Percentiles rank a stretch among this genome's conserved stretches.
These are phyloP conservation scores for Vidua macroura DNA, from an alignment of 2,113 vertebrate genomes.

Conservation along the genomic window DNA sequence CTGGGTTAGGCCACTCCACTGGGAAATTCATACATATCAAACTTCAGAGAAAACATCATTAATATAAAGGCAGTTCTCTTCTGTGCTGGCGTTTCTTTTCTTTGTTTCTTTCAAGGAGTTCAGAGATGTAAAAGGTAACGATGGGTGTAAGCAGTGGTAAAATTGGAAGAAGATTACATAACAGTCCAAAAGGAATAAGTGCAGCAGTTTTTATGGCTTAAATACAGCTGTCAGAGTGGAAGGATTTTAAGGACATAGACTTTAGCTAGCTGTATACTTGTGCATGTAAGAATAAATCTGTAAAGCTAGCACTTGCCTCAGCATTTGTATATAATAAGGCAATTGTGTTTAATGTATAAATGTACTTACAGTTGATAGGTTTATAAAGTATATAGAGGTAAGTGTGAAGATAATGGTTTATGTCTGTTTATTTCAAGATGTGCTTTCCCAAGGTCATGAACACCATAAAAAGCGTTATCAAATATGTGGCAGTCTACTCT, in stretches of 20 bases:
- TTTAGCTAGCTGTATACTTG: background rate
- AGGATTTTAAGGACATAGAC: background rate
- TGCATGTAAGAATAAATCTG: background rate
- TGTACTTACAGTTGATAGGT: background rate
- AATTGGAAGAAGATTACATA: conserved; percentile 19
- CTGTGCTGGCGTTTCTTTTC: background rate
- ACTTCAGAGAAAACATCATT: background rate
- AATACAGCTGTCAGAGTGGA: background rate
- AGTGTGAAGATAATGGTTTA: background rate
- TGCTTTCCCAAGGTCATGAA: background rate
- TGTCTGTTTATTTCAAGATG: background rate
- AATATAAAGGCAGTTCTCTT: background rate
- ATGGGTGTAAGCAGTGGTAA: background rate
- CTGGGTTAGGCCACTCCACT: background rate
- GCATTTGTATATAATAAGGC: background rate
- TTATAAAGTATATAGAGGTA: background rate
- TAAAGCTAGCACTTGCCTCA: background rate
- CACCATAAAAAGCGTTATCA: background rate
- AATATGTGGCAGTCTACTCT: background rate
- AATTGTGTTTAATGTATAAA: background rate
- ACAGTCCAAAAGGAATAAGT: background rate
- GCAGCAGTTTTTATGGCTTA: background rate
- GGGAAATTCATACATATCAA: background rate
- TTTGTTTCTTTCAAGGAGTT: background rate
- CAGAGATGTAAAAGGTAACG: background rate